phyloP scores from a whole-genome alignment of 2,797 vertebrate genomes.

The Martes flavigula region DNA sequence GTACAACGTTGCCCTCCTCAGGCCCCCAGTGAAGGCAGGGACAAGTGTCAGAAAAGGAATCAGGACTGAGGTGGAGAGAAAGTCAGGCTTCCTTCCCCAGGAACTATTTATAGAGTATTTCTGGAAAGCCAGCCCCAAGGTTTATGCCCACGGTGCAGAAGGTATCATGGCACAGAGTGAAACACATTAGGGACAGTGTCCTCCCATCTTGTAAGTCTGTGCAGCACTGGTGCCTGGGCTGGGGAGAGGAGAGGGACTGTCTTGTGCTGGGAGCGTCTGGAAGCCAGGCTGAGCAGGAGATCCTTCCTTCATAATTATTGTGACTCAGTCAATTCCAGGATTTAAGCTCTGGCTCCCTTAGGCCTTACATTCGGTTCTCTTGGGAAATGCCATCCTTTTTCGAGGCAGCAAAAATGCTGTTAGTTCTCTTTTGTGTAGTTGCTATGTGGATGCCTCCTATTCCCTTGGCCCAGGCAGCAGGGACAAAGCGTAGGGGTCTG shows the following conservation, averaged over 20 bases:
- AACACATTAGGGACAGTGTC: neutral
- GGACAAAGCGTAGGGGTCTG: neutral
- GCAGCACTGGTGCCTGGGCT: neutral
- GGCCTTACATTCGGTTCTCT: neutral
- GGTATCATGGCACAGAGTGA: neutral
- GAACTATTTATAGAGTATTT: neutral
- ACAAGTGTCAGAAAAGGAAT: neutral
- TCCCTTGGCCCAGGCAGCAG: neutral
- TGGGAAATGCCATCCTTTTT: slow-evolving; percentile 29
- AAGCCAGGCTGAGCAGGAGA: neutral
- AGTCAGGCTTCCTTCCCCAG: neutral
- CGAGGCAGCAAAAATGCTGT: neutral
- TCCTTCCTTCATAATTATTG: neutral
- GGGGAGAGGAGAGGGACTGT: neutral
- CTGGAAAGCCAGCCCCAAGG: neutral
- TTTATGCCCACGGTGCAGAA: neutral
- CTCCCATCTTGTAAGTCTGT: neutral
- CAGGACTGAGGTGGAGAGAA: neutral
- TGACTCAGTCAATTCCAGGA: neutral
- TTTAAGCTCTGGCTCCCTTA: neutral
- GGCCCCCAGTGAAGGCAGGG: neutral
- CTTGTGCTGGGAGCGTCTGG: neutral
- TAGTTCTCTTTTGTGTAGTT: neutral
- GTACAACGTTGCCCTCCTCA: neutral
- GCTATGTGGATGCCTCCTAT: neutral